phyloP scores from a whole-genome alignment of 2,113 vertebrate genomes.

The Proteles cristata region DNA sequence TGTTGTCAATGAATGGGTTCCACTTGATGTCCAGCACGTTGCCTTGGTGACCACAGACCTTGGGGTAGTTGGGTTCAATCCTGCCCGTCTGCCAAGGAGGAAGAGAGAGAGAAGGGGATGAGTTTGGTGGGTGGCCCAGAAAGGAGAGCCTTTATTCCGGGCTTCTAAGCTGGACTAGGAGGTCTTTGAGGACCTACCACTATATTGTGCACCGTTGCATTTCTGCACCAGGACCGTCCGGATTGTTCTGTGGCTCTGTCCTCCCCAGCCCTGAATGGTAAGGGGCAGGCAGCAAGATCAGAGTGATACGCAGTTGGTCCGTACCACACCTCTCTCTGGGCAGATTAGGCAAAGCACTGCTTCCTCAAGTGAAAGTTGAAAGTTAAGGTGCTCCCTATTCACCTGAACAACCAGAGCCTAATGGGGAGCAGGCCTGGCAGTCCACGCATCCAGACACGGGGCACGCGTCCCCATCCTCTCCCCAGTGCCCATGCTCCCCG shows the following conservation, averaged over 20 bases:
- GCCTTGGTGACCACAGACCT: slow-evolving; percentile 97
- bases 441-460: fast-evolving
- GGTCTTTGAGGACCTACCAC: neutral
- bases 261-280: neutral
- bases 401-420: neutral
- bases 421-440: neutral
- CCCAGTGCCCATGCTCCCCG: neutral
- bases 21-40: slow-evolving; percentile 99
- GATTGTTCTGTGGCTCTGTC: neutral
- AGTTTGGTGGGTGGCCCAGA: neutral
- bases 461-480: fast-evolving
- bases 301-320: too few relatives aligned
- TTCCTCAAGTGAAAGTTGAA: neutral
- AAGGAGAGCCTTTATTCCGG: neutral
- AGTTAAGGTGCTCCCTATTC: neutral
- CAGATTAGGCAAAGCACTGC: neutral
- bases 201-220: neutral
- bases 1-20: slow-evolving; percentile 99
- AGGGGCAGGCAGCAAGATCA: neutral
- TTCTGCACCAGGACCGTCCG: neutral
- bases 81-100: slow-evolving; percentile 88
- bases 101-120: neutral
- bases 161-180: neutral
- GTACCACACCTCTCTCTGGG: neutral
- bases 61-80: slow-evolving; percentile 95